Evolutionary conservation across 64 coral and sea anemone genomes (phyloP).

Genomic region (Stichodactyla helianthus): DNA sequence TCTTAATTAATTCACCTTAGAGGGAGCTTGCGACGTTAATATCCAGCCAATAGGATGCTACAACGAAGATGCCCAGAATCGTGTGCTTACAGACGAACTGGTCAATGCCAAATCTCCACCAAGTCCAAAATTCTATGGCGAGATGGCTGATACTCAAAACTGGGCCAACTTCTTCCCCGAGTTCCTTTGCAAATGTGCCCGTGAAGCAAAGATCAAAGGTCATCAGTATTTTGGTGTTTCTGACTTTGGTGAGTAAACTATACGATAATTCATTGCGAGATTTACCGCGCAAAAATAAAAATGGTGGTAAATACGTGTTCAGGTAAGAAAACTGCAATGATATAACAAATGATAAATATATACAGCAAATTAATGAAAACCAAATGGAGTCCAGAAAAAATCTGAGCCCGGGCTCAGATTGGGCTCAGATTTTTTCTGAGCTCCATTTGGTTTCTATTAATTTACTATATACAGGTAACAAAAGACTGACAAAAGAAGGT

Average conservation of each 20-base stretch:
- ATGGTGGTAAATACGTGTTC: too few relatives aligned
- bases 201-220: slow-evolving; percentile 22
- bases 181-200: slow-evolving; percentile 42
- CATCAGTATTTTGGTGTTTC: slow-evolving; percentile 37
- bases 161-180: slow-evolving; percentile 14
- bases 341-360: too few relatives aligned
- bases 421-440: too few relatives aligned
- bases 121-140: slow-evolving; percentile 15
- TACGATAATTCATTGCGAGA: neutral
- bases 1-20: neutral
- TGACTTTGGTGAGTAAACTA: slow-evolving; percentile 3
- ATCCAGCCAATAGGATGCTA: slow-evolving; percentile 33
- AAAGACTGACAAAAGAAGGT: too few relatives aligned
- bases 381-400: too few relatives aligned
- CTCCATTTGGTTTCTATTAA: too few relatives aligned
- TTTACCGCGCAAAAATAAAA: too few relatives aligned
- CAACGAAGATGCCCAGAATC: neutral
- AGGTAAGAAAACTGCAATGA: too few relatives aligned
- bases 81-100: neutral
- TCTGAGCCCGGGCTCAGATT: too few relatives aligned
- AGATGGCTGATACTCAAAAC: neutral
- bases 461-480: too few relatives aligned
- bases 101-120: slow-evolving; percentile 13
- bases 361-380: too few relatives aligned
- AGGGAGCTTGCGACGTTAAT: slow-evolving; percentile 27